A percentile compares a stretch with the other conserved stretches of the same genome.
These are phyloP conservation scores for Sycobia sp. DNA, from an alignment of 1,140 invertebrate species.

Conservation along the genomic window DNA sequence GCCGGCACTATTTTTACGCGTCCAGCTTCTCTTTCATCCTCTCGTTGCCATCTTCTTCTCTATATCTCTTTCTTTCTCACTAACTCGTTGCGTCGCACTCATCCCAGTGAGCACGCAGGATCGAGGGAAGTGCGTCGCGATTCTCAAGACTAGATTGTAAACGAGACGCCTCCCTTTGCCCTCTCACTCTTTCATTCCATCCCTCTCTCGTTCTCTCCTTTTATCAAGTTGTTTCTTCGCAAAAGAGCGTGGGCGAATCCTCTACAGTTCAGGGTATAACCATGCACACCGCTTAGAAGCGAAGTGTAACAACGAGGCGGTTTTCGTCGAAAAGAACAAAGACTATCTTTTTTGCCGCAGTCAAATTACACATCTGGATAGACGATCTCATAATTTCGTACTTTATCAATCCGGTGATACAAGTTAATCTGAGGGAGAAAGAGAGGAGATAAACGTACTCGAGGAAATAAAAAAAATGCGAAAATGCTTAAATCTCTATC, in stretches of 20 bases:
- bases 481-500: too few relatives aligned
- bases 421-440: too few relatives aligned
- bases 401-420: constrained; percentile 5
- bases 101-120: too few relatives aligned
- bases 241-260: constrained; percentile 42
- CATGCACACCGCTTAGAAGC: constrained; percentile 23
- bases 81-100: too few relatives aligned
- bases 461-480: too few relatives aligned
- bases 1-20: constrained; percentile 8
- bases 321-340: constrained; percentile 3
- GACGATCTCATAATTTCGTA: not conserved
- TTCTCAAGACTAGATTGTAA: constrained; percentile 53
- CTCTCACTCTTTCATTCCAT: too few relatives aligned
- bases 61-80: not conserved
- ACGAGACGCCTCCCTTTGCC: constrained; percentile 46
- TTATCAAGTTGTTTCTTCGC: constrained; percentile 46
- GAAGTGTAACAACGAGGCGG: too few relatives aligned
- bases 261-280: not conserved
- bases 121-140: constrained; percentile 27
- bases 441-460: too few relatives aligned
- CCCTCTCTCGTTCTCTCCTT: too few relatives aligned
- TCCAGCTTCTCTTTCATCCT: constrained; percentile 18
- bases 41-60: constrained; percentile 20
- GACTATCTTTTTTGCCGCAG: not conserved
- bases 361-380: not conserved